These are phyloP conservation scores for Martes martes DNA, from an alignment of 2,113 vertebrate genomes.

Conservation along the genomic window DNA sequence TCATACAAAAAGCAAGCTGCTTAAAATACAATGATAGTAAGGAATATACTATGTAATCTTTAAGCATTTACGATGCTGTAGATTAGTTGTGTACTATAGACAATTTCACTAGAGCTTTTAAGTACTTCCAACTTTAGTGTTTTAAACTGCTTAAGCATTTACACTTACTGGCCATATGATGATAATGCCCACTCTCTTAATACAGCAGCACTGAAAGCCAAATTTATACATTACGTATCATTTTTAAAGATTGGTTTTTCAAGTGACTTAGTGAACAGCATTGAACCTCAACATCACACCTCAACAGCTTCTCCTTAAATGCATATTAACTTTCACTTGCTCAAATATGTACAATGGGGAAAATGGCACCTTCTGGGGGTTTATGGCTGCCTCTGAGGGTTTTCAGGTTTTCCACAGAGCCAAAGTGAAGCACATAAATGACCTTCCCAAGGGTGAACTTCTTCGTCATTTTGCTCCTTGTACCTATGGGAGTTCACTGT, in stretches of 20 bases:
- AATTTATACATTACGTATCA: background rate
- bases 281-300: background rate
- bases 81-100: constrained; percentile 47
- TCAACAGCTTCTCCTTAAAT: background rate
- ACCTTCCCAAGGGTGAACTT: background rate
- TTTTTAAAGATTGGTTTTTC: background rate
- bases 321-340: background rate
- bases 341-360: background rate
- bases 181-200: background rate
- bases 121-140: constrained; percentile 64
- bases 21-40: constrained; percentile 6
- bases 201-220: background rate
- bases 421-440: background rate
- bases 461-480: background rate
- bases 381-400: background rate
- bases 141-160: constrained; percentile 58
- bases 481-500: background rate
- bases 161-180: background rate
- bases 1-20: constrained; percentile 13
- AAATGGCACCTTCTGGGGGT: background rate
- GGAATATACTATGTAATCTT: constrained; percentile 39
- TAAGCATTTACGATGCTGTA: constrained; percentile 65
- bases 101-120: constrained; percentile 63
- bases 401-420: background rate
- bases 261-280: background rate